Evolutionary conservation across 2,797 vertebrate species (phyloP).

Genomic region (Aratinga solstitialis): DNA sequence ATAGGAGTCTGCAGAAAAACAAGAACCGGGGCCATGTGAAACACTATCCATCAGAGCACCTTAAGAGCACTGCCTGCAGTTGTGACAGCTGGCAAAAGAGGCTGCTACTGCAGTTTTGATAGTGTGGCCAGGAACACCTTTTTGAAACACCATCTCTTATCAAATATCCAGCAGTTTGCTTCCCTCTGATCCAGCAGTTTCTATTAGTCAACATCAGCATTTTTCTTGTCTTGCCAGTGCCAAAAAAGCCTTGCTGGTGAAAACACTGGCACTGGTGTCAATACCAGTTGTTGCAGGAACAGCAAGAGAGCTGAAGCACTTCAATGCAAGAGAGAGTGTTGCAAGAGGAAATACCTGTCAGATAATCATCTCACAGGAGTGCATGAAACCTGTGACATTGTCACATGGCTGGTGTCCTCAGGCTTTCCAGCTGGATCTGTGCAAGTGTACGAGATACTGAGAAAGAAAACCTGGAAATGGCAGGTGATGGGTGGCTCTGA

Average conservation of each 20-base stretch:
- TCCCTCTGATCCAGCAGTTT: background rate
- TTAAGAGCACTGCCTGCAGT: background rate
- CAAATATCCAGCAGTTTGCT: background rate
- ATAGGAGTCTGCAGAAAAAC: background rate
- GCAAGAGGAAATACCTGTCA: background rate
- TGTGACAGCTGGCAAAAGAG: background rate
- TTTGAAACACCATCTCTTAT: background rate
- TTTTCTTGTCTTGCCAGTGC: background rate
- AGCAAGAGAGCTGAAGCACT: background rate
- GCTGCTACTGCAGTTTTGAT: background rate
- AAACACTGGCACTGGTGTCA: background rate
- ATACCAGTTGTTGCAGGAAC: background rate
- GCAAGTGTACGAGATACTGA: background rate
- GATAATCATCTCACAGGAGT: background rate
- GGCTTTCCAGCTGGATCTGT: background rate
- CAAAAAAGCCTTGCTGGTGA: background rate
- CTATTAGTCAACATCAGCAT: background rate
- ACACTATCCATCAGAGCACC: background rate
- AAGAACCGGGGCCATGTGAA: background rate
- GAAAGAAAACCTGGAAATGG: background rate
- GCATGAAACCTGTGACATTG: background rate
- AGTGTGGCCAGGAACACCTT: background rate
- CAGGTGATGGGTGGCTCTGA: background rate
- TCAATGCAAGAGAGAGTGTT: background rate
- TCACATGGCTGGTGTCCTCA: background rate